Conservation (phyloP, 2,797 vertebrate species). For the Channa striata region DNA sequence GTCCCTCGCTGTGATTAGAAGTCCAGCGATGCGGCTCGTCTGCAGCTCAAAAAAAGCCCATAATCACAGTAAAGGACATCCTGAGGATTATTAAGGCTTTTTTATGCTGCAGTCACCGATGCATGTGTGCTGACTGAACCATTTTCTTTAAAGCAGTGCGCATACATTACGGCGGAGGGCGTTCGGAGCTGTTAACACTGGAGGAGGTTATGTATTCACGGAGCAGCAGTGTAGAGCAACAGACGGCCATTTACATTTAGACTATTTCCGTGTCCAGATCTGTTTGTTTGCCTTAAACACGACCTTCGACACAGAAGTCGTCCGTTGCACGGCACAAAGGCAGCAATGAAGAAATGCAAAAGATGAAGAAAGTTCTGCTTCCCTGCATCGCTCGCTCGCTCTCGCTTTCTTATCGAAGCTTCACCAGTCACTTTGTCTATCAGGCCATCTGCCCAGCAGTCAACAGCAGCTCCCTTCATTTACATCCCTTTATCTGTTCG, state of each 20-base stretch:
- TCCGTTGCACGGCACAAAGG: not conserved
- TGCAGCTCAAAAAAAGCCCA: constrained; percentile 33
- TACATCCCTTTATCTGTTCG: constrained; percentile 44
- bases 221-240: constrained; percentile 24
- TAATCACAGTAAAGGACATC: constrained; percentile 58
- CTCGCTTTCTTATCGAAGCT: constrained; percentile 31
- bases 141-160: constrained; percentile 48
- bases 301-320: constrained; percentile 21
- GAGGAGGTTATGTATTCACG: constrained; percentile 62
- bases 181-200: constrained; percentile 17
- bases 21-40: constrained; percentile 33
- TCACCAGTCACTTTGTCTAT: constrained; percentile 37
- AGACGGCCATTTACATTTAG: constrained; percentile 69
- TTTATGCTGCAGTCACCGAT: constrained; percentile 53
- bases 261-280: constrained; percentile 45
- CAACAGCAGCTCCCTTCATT: constrained; percentile 49
- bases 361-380: constrained; percentile 5
- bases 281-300: constrained; percentile 46
- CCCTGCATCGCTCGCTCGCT: constrained; percentile 8
- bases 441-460: constrained; percentile 46
- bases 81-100: constrained; percentile 38
- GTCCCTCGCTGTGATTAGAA: constrained; percentile 25
- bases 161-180: constrained; percentile 50
- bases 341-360: not conserved
- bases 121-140: constrained; percentile 67